phyloP scores from a whole-genome alignment of 2,113 vertebrate species.

The Tinamus guttatus region DNA sequence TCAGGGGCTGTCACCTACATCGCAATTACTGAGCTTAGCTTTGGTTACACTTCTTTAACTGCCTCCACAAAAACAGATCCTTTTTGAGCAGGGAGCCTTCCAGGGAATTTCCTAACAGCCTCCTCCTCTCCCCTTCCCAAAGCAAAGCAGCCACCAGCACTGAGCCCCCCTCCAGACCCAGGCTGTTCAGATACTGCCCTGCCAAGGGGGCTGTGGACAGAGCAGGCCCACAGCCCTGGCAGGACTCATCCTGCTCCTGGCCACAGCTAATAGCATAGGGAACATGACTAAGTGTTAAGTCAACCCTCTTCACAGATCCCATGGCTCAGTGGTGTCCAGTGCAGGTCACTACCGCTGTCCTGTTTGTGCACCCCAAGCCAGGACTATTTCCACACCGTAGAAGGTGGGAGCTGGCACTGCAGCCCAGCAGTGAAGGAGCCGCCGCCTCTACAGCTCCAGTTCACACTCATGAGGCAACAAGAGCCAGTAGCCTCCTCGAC shows the following conservation, averaged over 20 bases:
- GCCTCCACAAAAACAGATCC: not conserved
- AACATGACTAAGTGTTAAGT: too few relatives aligned
- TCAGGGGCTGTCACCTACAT: not conserved
- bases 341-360: not conserved
- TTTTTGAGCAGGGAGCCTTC: not conserved
- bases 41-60: not conserved
- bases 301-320: not conserved
- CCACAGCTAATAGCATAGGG: not conserved
- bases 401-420: not conserved
- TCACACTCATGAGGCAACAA: accelerated
- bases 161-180: too few relatives aligned
- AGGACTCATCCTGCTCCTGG: accelerated
- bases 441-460: not conserved
- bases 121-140: not conserved
- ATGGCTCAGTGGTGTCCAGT: accelerated
- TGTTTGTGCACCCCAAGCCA: accelerated
- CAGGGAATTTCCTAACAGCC: not conserved
- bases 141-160: not conserved
- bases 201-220: accelerated
- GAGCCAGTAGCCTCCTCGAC: accelerated
- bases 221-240: not conserved
- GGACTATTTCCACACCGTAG: not conserved
- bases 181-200: not conserved
- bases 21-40: not conserved
- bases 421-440: accelerated